Evolutionary conservation across 2,888 invertebrate species (phyloP), one percentile per base, ranked within the genome.

Genomic region (Blastobasis lacticolella): DNA sequence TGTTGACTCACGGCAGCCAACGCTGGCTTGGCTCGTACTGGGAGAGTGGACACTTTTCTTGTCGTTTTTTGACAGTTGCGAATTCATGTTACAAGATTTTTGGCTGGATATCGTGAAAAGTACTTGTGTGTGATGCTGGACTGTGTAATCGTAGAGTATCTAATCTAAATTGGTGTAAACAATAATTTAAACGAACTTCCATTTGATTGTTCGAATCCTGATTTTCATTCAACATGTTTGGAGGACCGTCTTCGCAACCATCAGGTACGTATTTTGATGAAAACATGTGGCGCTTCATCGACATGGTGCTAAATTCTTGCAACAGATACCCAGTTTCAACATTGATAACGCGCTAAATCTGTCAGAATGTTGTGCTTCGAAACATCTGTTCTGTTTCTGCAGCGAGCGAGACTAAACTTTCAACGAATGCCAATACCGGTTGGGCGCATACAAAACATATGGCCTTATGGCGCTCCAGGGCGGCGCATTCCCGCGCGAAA

Each of bases 361-460:
- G 23, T 23, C 23, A 23, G 23, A 23, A 23, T 23, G 23, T 23
- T 23, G 1, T 23, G 23, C 23, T 23, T 23, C 23, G 23, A 23
- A 23, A 23, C 23, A 23, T 23, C 23, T 23, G n/a, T 7, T 37
- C 40, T 38, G 38, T 38, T 37, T 36, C 45, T 45, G 49, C 44
- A 23, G 48, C 8, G 8, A 38, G 6, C 10, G 56, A 54, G 59
- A 62, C 58, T 59, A 57, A 60, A 62, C 58, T 60, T 67, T 61
- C 58, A 59, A 56, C 62, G 58, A 57, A 60, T 67, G 71, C 73
- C 69, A 73, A 72, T 73, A 68, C 71, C 65, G 69, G 68, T 63
- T 69, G 75, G 71, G 65, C 65, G 66, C 67, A 71, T 72, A 79
- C 67, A 71, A 81, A 84, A 80, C 84, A 81, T 80, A 81, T 81